Evolutionary conservation across 1,140 invertebrate species (phyloP).

Genomic region (Phocides pigmalion): DNA sequence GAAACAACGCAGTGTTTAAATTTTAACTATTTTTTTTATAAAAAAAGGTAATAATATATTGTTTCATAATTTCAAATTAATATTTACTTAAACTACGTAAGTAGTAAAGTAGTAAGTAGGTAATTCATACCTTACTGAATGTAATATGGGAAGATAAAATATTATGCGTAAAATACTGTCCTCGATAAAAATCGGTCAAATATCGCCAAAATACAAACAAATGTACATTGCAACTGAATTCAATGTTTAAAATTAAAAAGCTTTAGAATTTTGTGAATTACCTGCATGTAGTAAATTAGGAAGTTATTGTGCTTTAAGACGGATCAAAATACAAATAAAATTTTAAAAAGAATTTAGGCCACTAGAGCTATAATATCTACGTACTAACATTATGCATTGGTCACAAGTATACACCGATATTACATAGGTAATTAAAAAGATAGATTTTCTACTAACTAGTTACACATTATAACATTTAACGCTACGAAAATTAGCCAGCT

Average conservation of each 20-base stretch:
- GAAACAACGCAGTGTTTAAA: too few relatives aligned
- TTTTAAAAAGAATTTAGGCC: slow-evolving; percentile 6
- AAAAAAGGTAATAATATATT: too few relatives aligned
- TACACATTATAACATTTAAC: slow-evolving; percentile 3
- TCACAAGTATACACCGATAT: slow-evolving; percentile 10
- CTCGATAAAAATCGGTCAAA: slow-evolving; percentile 11
- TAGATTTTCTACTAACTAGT: neutral
- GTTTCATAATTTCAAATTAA: too few relatives aligned
- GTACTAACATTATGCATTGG: slow-evolving; percentile 10
- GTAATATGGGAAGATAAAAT: too few relatives aligned
- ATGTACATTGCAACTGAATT: too few relatives aligned
- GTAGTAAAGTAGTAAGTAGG: too few relatives aligned
- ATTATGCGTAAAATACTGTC: neutral
- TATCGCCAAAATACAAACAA: neutral
- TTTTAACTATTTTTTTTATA: too few relatives aligned
- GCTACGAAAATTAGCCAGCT: neutral
- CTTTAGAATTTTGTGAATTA: neutral
- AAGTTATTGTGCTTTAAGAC: slow-evolving; percentile 21
- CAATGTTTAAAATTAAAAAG: too few relatives aligned
- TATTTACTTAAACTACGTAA: too few relatives aligned
- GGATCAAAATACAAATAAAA: slow-evolving; percentile 9
- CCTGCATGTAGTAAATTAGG: too few relatives aligned
- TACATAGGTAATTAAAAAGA: slow-evolving; percentile 1
- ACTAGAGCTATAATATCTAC: slow-evolving; percentile 1
- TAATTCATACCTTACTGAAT: too few relatives aligned